Evolutionary conservation across 2,113 vertebrate species (phyloP).

Genomic region (Muntiacus muntjak): DNA sequence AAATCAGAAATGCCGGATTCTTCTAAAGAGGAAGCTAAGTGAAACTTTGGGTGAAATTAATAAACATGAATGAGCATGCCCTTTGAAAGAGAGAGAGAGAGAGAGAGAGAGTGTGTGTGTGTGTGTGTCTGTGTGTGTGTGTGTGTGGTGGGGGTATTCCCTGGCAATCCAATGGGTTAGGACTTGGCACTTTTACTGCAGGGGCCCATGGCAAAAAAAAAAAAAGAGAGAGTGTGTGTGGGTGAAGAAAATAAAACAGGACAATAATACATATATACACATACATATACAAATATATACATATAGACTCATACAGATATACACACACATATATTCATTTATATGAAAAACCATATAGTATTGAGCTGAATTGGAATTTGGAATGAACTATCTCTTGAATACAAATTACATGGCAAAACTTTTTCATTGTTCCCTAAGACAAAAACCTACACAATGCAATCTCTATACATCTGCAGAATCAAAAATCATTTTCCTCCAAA

Average conservation of each 20-base stretch:
- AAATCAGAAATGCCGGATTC: slow-evolving; percentile 69
- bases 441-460: slow-evolving; percentile 64
- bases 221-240: not conserved
- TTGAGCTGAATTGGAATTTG: not conserved
- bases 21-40: not conserved
- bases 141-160: not conserved
- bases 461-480: slow-evolving; percentile 68
- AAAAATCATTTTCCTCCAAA: slow-evolving; percentile 61
- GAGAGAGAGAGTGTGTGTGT: no score
- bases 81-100: not conserved
- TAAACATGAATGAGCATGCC: no score
- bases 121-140: no score
- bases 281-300: not conserved
- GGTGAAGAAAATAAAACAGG: not conserved
- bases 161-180: not conserved
- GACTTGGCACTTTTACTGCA: not conserved
- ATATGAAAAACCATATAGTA: not conserved
- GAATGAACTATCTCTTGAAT: slow-evolving; percentile 14
- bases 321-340: not conserved
- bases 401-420: slow-evolving; percentile 48
- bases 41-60: slow-evolving; percentile 14
- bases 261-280: not conserved
- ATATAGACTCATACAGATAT: not conserved
- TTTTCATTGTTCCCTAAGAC: slow-evolving; percentile 65
- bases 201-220: not conserved